A percentile compares a stretch with the other conserved stretches of the same genome.
phyloP scores from a whole-genome alignment of 2,113 vertebrate genomes.

The Rostratula benghalensis region DNA sequence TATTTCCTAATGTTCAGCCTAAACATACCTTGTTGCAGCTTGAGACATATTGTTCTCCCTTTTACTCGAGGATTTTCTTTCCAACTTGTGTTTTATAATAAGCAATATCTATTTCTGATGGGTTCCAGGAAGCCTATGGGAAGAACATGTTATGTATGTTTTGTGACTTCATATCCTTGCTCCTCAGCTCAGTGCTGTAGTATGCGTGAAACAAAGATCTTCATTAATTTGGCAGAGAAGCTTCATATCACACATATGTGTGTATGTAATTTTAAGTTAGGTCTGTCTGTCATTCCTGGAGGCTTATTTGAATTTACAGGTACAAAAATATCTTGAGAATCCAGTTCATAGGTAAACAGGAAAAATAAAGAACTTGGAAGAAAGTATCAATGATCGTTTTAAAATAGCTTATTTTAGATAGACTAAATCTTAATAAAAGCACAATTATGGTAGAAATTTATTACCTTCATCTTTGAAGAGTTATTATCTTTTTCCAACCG shows the following conservation, averaged over 20 bases:
- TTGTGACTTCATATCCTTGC: background rate
- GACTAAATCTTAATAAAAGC: background rate
- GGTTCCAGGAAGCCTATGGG: background rate
- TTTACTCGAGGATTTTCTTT: background rate
- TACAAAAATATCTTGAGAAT: background rate
- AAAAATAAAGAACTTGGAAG: background rate
- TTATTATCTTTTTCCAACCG: background rate
- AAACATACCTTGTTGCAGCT: too few relatives aligned
- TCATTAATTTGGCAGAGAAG: background rate
- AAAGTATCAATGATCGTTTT: background rate
- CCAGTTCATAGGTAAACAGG: background rate
- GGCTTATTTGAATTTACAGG: background rate
- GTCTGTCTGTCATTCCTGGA: background rate
- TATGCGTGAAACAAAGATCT: background rate
- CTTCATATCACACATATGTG: background rate
- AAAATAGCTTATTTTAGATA: background rate
- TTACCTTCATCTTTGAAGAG: background rate
- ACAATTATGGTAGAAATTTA: background rate
- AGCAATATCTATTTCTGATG: background rate
- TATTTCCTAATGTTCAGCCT: too few relatives aligned
- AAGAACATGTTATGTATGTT: background rate
- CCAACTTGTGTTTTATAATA: background rate
- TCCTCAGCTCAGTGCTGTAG: background rate
- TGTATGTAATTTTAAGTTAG: background rate
- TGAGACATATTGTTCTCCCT: background rate